phyloP scores from a whole-genome alignment of 2,888 invertebrate genomes.

The Trissoscelio sp. region DNA sequence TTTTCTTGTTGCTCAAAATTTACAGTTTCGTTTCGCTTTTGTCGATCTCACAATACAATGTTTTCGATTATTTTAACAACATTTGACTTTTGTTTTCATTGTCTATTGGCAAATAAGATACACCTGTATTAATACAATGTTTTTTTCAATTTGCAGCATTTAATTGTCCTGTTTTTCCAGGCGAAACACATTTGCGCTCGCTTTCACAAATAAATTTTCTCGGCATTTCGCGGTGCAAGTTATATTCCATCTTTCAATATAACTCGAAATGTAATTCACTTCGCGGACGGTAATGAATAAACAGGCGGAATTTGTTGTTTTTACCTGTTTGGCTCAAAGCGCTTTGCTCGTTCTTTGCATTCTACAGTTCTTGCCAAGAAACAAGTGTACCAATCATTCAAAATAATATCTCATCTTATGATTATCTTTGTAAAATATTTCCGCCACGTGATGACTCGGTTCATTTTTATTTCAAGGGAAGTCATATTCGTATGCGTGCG shows the following conservation, averaged over 20 bases:
- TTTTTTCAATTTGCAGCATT: no score
- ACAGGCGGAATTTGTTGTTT: no score
- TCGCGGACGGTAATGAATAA: conserved; percentile 14
- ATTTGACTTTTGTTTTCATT: neutral
- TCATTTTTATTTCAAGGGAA: conserved; percentile 45
- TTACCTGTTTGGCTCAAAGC: no score
- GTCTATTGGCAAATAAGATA: neutral
- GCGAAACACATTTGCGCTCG: no score
- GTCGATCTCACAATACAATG: neutral
- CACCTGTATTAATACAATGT: neutral
- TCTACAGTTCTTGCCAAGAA: neutral
- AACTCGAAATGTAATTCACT: neutral
- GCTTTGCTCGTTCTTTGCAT: neutral
- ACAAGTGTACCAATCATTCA: conserved; percentile 26
- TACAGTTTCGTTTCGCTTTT: neutral
- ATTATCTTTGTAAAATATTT: conserved; percentile 28
- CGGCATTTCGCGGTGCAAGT: neutral
- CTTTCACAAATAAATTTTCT: neutral
- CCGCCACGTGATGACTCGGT: conserved; percentile 39
- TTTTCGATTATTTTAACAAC: neutral
- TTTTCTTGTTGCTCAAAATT: no score
- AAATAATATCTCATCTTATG: conserved; percentile 16
- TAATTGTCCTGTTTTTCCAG: no score
- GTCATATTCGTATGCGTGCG: conserved; percentile 35
- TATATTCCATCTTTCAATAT: neutral